Base-by-base conservation (phyloP, 92 coral and sea anemone species). In the Palythoa caribaeorum region DNA sequence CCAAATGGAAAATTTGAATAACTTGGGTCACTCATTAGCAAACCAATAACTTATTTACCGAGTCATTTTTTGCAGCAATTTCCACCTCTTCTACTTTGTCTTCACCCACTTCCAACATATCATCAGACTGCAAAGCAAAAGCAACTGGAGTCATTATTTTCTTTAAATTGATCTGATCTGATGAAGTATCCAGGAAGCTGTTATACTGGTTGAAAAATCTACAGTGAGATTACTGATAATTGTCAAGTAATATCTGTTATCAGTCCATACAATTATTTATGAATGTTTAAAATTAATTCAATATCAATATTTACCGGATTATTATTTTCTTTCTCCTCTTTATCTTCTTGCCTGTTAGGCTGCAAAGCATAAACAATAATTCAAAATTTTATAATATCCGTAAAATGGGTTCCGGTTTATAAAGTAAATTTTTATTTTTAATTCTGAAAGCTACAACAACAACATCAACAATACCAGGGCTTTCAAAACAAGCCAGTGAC, bases 91-190 rank as follows among this genome's bases (percentile, higher is more conserved):
- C 17, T 13, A 10, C 2, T 3, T 57, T 16, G 12, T 14, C 1
- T 38, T 48, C 51, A 35, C 47, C 47, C 76, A 7, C 48, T 71
- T 71, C 76, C 76, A 35, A 12, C 36, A 71, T 71, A 71, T 71
- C 76, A 14, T 71, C 76, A 71, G 76, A 71, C 76, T 71, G 76
- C 76, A 71, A 71, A 48, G 47, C 50, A 71, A 71, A 71, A 71
- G 76, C 76, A 71, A 38, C 48, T 71, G 47, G 16, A 71, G 48
- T n/a, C 20, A 71, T 71, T 71, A 71, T 71, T 36, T 71, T 71
- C 76, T 71, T 71, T 35, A 71, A 71, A 71, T 37, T 71, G 48
- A 70, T 38, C 74, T 70, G 44, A 70, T 70, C 74, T 71, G 48
- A 36, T 71, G 47, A 35, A 71, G 48, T 71, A 71, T 71, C 35